Percentiles rank a stretch among this genome's conserved stretches.
Conservation (phyloP, 2,888 invertebrate genomes). For the Ctena decussata region DNA sequence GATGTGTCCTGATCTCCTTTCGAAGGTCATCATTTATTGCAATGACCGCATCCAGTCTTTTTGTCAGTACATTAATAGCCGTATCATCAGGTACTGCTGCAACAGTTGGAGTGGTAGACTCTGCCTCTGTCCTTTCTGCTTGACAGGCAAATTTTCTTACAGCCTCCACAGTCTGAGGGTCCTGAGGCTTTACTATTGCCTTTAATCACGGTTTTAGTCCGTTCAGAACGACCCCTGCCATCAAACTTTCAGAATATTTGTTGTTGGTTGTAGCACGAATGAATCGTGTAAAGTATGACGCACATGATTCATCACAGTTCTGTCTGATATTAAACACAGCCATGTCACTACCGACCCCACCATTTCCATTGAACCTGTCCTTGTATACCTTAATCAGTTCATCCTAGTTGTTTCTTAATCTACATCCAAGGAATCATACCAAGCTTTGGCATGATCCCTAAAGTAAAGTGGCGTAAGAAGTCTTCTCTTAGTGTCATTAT, state of each 20-base stretch:
- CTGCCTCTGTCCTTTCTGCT: constrained; percentile 13
- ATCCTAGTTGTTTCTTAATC: not conserved
- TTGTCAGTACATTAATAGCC: not conserved
- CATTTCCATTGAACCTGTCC: constrained; percentile 21
- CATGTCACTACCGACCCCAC: not conserved
- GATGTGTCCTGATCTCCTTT: not conserved
- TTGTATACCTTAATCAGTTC: not conserved
- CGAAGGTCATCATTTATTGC: not conserved
- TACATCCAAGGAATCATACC: constrained; percentile 2
- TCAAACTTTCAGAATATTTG: not conserved
- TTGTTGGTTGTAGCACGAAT: not conserved
- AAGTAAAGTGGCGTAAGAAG: not conserved
- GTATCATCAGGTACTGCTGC: not conserved
- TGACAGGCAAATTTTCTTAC: not conserved
- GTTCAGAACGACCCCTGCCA: not conserved
- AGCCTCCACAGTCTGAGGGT: constrained; percentile 1
- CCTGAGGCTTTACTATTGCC: constrained; percentile 33
- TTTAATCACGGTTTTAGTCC: constrained; percentile 4
- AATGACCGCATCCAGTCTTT: not conserved
- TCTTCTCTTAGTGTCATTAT: not conserved
- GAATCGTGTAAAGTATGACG: constrained; percentile 18
- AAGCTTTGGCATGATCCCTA: constrained; percentile 16
- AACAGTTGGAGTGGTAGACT: no score
- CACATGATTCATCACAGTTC: not conserved
- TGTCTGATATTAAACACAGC: not conserved